Evolutionary conservation across 2,113 vertebrate genomes (phyloP).

Genomic region (Lophius piscatorius): DNA sequence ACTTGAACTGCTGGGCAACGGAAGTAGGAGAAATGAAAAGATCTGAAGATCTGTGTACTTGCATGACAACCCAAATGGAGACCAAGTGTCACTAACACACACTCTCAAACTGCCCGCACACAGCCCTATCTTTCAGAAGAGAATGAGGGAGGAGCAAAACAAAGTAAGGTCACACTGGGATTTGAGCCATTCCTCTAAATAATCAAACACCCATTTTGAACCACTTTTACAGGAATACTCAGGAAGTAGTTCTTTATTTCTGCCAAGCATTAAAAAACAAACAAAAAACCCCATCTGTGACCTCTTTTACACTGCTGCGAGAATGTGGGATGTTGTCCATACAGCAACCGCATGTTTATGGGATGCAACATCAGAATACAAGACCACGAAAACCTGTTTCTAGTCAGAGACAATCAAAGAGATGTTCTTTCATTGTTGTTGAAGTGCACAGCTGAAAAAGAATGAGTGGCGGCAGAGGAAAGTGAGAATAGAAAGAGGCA

Average conservation of each 20-base stretch:
- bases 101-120: slow-evolving; percentile 41
- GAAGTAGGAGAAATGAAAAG: slow-evolving; percentile 43
- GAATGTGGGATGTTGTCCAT: slow-evolving; percentile 29
- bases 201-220: slow-evolving; percentile 45
- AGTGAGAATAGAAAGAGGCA: slow-evolving; percentile 21
- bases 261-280: slow-evolving; percentile 27
- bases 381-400: slow-evolving; percentile 34
- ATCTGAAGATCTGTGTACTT: slow-evolving; percentile 29
- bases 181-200: slow-evolving; percentile 54
- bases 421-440: slow-evolving; percentile 32
- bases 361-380: slow-evolving; percentile 44
- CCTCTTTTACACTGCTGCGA: slow-evolving; percentile 46
- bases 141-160: slow-evolving; percentile 14
- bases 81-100: slow-evolving; percentile 40
- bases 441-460: slow-evolving; percentile 31
- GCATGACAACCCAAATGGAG: slow-evolving; percentile 47
- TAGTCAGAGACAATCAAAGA: slow-evolving; percentile 47
- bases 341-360: slow-evolving; percentile 51
- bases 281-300: slow-evolving; percentile 29
- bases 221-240: slow-evolving; percentile 35
- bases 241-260: slow-evolving; percentile 43
- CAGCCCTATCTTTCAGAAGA: slow-evolving; percentile 47
- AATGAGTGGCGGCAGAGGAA: slow-evolving; percentile 20
- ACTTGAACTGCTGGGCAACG: slow-evolving; percentile 45
- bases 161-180: slow-evolving; percentile 49